phyloP scores from a whole-genome alignment of 2,113 vertebrate species.

The Cyanoderma ruficeps region DNA sequence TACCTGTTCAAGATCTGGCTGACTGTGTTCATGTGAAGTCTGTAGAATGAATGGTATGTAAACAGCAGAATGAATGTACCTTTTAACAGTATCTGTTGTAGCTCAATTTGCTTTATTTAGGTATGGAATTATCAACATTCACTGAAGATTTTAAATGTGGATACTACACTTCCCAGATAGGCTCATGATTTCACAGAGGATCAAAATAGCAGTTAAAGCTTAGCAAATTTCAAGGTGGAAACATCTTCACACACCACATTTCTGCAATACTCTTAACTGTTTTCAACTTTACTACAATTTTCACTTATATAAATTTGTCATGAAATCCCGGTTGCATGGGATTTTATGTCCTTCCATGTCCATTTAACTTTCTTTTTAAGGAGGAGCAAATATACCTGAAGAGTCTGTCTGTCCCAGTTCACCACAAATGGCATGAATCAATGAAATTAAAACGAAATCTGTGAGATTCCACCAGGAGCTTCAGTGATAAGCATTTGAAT shows the following conservation, averaged over 20 bases:
- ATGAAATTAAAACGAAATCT: neutral
- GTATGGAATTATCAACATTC: neutral
- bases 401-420: neutral
- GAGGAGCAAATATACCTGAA: neutral
- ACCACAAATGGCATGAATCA: neutral
- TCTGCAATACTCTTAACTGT: neutral
- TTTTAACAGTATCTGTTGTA: neutral
- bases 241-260: neutral
- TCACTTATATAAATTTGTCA: neutral
- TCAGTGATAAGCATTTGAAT: neutral
- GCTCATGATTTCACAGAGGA: neutral
- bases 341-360: neutral
- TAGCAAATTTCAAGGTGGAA: neutral
- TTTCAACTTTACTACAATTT: neutral
- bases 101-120: neutral
- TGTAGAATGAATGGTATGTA: slow-evolving; percentile 49
- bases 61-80: slow-evolving; percentile 24
- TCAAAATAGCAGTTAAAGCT: neutral
- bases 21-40: neutral
- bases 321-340: neutral
- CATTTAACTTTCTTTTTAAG: neutral
- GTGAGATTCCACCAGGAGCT: neutral
- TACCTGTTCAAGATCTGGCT: slow-evolving; percentile 8
- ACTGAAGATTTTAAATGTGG: neutral
- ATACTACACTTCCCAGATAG: neutral